phyloP scores from a whole-genome alignment of 35 echinoderm and acorn worm genomes.

The Heliocidaris tuberculata region DNA sequence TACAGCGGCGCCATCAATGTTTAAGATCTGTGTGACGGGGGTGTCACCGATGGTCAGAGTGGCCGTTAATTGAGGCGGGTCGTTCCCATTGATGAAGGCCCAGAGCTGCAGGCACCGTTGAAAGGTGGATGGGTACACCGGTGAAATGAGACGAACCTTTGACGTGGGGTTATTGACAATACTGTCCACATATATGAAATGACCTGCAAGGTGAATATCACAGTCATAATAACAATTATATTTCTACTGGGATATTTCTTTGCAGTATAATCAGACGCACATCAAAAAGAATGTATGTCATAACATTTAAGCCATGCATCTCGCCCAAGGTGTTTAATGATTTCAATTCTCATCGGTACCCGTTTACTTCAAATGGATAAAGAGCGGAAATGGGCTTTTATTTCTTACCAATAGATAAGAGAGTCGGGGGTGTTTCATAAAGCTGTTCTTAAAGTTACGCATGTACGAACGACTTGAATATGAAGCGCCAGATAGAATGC shows the following conservation, averaged over 20 bases:
- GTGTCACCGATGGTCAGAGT: conserved; percentile 15
- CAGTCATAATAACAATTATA: not conserved
- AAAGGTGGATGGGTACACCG: conserved; percentile 55
- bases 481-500: too few relatives aligned
- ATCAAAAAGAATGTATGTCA: too few relatives aligned
- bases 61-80: not conserved
- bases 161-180: not conserved
- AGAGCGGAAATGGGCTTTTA: too few relatives aligned
- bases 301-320: too few relatives aligned
- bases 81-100: conserved; percentile 51
- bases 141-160: conserved; percentile 47
- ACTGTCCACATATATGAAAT: conserved; percentile 65
- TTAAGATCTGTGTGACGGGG: not conserved
- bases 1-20: not conserved
- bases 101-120: conserved; percentile 62
- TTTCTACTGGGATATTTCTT: not conserved
- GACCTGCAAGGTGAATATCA: conserved; percentile 16
- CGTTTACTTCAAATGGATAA: too few relatives aligned
- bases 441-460: too few relatives aligned
- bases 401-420: too few relatives aligned
- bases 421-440: too few relatives aligned
- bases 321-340: too few relatives aligned
- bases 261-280: too few relatives aligned
- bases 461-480: too few relatives aligned
- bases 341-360: too few relatives aligned